These are phyloP conservation scores for Pseudococcus viburni DNA, from an alignment of 2,888 invertebrate species.

Conservation along the genomic window DNA sequence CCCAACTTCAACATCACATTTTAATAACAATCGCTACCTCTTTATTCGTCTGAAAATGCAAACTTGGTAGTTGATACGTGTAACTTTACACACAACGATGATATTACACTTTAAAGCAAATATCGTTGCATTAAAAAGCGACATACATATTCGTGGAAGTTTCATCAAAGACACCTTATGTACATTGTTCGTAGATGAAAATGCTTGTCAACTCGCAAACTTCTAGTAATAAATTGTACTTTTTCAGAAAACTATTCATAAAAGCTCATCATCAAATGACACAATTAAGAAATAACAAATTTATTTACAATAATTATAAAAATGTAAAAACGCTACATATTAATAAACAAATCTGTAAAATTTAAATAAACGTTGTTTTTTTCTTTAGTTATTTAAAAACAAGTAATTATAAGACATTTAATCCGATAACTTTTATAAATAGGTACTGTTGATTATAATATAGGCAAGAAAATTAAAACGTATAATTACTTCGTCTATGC, in stretches of 20 bases:
- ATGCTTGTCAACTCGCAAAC: neutral
- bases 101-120: neutral
- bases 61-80: neutral
- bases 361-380: conserved; percentile 30
- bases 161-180: neutral
- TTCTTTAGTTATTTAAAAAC: neutral
- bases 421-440: neutral
- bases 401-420: conserved; percentile 28
- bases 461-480: conserved; percentile 36
- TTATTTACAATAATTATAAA: conserved; percentile 58
- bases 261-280: no score
- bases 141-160: neutral
- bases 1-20: neutral
- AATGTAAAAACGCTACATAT: conserved; percentile 54
- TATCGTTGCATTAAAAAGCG: neutral
- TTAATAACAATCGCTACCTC: neutral
- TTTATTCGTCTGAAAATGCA: neutral
- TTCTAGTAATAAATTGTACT: neutral
- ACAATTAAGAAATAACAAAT: conserved; percentile 48
- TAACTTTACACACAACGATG: neutral
- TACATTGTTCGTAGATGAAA: neutral
- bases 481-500: neutral
- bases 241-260: neutral
- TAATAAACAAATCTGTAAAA: conserved; percentile 58
- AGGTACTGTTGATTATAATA: conserved; percentile 15